phyloP scores from a whole-genome alignment of 2,888 invertebrate genomes.

The Myopa testacea region DNA sequence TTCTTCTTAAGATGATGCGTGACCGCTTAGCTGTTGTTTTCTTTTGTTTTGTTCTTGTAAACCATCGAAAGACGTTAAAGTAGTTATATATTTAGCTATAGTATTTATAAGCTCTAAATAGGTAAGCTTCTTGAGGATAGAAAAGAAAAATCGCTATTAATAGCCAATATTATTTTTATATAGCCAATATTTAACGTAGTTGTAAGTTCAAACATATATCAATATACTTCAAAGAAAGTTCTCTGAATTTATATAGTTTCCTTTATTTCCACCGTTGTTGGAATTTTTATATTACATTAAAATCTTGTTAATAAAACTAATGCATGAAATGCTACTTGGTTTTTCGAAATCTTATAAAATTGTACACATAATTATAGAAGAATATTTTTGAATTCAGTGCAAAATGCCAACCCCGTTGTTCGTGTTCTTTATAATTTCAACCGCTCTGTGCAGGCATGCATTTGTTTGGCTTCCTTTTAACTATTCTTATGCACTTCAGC shows the following conservation, averaged over 20 bases:
- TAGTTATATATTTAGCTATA: background rate
- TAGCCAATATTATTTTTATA: too few species aligned
- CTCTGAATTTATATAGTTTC: too few species aligned
- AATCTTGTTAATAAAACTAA: too few species aligned
- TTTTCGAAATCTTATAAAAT: too few species aligned
- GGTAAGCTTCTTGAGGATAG: too few species aligned
- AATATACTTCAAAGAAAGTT: too few species aligned
- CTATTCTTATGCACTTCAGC: constrained; percentile 45
- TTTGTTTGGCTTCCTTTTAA: constrained; percentile 41
- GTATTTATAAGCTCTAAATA: background rate
- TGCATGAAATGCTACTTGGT: too few species aligned
- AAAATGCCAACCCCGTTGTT: constrained; percentile 4
- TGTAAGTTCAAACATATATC: background rate
- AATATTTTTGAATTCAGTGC: background rate
- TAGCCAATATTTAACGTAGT: background rate
- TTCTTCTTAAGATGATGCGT: background rate
- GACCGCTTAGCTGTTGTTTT: background rate
- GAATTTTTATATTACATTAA: too few species aligned
- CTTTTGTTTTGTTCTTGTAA: background rate
- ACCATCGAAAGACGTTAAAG: too few species aligned
- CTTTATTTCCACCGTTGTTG: too few species aligned
- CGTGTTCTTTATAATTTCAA: background rate
- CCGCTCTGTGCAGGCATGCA: constrained; percentile 26
- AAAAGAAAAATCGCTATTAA: background rate
- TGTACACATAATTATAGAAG: too few species aligned